Base-by-base conservation (phyloP, 2,113 vertebrate species). In the Pedionomus torquatus region DNA sequence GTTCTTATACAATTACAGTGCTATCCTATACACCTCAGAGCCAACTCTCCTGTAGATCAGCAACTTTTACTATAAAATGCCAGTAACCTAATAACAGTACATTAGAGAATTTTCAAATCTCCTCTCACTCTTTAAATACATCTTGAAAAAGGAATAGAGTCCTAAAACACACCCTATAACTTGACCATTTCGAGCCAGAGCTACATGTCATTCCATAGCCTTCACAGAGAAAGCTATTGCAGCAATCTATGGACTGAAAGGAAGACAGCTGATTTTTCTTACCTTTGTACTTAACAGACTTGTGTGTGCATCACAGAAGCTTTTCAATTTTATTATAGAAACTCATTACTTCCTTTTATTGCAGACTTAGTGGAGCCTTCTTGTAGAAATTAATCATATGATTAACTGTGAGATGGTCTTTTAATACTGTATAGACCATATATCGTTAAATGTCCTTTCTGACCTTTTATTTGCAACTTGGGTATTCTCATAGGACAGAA, bases 301-400 rank as follows among this genome's bases (percentile, higher is more conserved):
- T 95, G 84, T 95, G 33, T 63, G 82, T 90, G 91, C 89, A 96
- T 87, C 97, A 90, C 77, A 95, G 91, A 80, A 71, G 83, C 87
- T 94, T 97, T 89, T 95, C 92, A 93, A 89, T 94, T 97, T 97
- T 96, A 84, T 96, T 97, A 90, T 86, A 96, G 97, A 98, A 90
- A 89, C 92, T 95, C 97, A 97, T 98, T 97, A 97, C 82, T 98
- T 97, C 89, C 94, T 97, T 97, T 97, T 97, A 96, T 93, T 96
- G 96, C 97, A 98, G 98, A 98, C 98, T 98, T 97, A 87, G 97
- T 93, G 97, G 97, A 98, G 97, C 95, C 97, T 98, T 90, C 89
- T 95, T 95, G 79, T 88, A 97, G 97, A 95, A 97, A 93, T 98
- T 96, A 97, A 98, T 98, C 96, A 90, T 94, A 95, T 85, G 96